Evolutionary conservation across 1,140 invertebrate species (phyloP).

Genomic region (Bombus picipes): DNA sequence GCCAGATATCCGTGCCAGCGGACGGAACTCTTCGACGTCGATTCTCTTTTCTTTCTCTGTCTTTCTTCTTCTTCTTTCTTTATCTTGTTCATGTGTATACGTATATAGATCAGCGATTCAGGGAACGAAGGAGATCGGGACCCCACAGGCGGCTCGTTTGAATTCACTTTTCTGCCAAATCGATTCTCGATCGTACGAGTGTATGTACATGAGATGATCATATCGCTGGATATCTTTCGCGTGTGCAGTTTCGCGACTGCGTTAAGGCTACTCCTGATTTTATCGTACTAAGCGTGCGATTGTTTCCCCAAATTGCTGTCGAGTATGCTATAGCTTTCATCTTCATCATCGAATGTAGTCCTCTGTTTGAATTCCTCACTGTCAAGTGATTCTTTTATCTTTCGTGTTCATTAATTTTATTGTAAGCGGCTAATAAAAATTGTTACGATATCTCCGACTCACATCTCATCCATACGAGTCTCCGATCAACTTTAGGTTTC

Average conservation of each 20-base stretch:
- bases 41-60: background rate
- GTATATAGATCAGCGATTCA: background rate
- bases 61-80: background rate
- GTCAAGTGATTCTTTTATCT: too few species aligned
- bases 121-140: constrained; percentile 13
- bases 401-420: too few species aligned
- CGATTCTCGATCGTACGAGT: constrained; percentile 64
- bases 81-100: background rate
- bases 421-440: background rate
- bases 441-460: background rate
- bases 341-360: background rate
- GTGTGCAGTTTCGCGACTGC: background rate
- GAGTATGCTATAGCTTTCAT: background rate
- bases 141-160: constrained; percentile 64
- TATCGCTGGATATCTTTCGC: background rate
- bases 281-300: background rate
- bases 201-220: background rate
- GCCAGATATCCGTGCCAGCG: constrained; percentile 71
- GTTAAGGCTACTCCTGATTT: background rate
- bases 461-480: too few species aligned
- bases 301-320: background rate
- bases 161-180: constrained; percentile 71
- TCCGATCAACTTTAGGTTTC: background rate
- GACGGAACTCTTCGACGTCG: constrained; percentile 5
- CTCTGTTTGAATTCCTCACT: too few species aligned